phyloP scores from a whole-genome alignment of 2,113 vertebrate genomes.

The Nycticorax nycticorax region DNA sequence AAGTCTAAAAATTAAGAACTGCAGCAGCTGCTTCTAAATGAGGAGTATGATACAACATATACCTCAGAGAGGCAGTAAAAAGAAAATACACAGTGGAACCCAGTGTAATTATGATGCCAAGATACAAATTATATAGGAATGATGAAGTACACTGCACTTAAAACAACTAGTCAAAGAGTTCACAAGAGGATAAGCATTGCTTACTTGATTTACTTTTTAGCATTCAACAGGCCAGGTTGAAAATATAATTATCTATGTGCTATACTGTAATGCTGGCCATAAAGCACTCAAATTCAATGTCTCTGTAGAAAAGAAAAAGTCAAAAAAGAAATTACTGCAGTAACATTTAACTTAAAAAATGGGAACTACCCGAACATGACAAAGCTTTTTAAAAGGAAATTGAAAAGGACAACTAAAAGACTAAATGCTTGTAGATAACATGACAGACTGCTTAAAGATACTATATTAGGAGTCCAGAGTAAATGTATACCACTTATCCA shows the following conservation, averaged over 20 bases:
- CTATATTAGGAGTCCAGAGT: not conserved
- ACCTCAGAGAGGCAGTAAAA: not conserved
- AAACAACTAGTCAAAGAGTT: not conserved
- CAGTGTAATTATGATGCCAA: not conserved
- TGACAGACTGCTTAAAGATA: not conserved
- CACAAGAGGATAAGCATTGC: not conserved
- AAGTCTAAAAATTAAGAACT: not conserved
- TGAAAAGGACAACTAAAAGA: not conserved
- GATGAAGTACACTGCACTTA: not conserved
- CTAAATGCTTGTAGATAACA: not conserved
- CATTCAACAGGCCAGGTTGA: not conserved
- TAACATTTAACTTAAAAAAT: not conserved
- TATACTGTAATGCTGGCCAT: not conserved
- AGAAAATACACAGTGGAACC: not conserved
- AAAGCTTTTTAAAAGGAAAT: slow-evolving; percentile 23
- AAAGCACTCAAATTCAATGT: not conserved
- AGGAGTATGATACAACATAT: not conserved
- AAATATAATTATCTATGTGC: not conserved
- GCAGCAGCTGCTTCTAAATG: not conserved
- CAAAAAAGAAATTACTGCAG: not conserved
- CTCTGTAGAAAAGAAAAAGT: not conserved
- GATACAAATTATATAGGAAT: not conserved
- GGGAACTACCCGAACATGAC: not conserved
- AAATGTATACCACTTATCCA: slow-evolving; percentile 13
- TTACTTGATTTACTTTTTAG: not conserved